phyloP scores from a whole-genome alignment of 2,113 vertebrate genomes.

The Cyprinodon tularosa region DNA sequence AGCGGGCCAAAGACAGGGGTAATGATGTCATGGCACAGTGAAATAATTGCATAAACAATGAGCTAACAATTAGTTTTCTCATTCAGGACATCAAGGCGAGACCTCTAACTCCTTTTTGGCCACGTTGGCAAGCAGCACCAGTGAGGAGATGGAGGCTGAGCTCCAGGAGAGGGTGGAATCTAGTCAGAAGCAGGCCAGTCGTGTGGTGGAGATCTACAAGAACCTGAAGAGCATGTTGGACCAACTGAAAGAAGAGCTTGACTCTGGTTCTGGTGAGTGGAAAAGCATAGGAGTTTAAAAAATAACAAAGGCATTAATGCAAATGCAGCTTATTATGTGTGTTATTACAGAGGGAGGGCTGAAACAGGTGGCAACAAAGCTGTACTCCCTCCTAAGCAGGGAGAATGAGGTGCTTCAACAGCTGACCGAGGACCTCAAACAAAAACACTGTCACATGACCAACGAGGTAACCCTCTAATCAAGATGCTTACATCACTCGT shows the following conservation, averaged over 20 bases:
- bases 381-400: conserved; percentile 84
- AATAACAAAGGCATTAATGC: neutral
- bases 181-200: conserved; percentile 86
- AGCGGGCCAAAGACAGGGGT: conserved; percentile 84
- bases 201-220: conserved; percentile 88
- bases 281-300: neutral
- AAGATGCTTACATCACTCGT: neutral
- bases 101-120: conserved; percentile 90
- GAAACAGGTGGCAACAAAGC: conserved; percentile 84
- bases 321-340: neutral
- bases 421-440: conserved; percentile 89
- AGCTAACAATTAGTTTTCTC: neutral
- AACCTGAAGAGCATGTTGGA: conserved; percentile 81
- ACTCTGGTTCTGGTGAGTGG: conserved; percentile 70
- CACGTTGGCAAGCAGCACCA: conserved; percentile 94
- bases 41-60: neutral
- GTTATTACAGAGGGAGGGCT: conserved; percentile 77
- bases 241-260: conserved; percentile 71
- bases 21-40: neutral
- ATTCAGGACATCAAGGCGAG: conserved; percentile 84
- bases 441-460: conserved; percentile 92
- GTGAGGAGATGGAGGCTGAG: conserved; percentile 96
- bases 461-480: conserved; percentile 81
- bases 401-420: conserved; percentile 90
- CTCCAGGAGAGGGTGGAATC: conserved; percentile 92